phyloP scores from a whole-genome alignment of 2,888 invertebrate species.

The Drosophila barbarae region DNA sequence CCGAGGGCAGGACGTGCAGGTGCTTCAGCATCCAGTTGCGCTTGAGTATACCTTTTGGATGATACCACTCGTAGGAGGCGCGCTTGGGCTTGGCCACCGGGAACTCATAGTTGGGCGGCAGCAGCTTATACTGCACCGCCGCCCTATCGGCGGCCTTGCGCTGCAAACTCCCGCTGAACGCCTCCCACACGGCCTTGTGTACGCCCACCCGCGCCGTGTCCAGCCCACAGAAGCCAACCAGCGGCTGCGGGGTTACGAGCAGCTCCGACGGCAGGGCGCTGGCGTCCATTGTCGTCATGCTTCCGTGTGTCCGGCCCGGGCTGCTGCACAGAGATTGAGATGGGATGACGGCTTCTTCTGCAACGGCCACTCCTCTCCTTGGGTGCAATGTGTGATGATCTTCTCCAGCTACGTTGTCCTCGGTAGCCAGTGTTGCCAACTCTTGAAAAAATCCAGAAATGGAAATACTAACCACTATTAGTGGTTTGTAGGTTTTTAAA shows the following conservation, averaged over 20 bases:
- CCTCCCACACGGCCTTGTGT: slow-evolving; percentile 96
- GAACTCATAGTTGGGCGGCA: slow-evolving; percentile 91
- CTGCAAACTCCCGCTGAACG: slow-evolving; percentile 86
- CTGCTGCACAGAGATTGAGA: slow-evolving; percentile 13
- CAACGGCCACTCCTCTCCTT: slow-evolving; percentile 21
- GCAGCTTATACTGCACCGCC: slow-evolving; percentile 90
- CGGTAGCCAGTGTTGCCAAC: slow-evolving; percentile 7
- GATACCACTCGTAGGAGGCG: slow-evolving; percentile 96
- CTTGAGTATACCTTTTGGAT: slow-evolving; percentile 95
- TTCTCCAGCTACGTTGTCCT: slow-evolving; percentile 27
- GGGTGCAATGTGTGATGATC: slow-evolving; percentile 10
- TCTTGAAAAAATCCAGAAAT: too few relatives aligned
- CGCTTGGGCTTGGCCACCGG: slow-evolving; percentile 92
- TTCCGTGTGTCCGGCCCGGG: slow-evolving; percentile 25
- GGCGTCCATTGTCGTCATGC: slow-evolving; percentile 83
- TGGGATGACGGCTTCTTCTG: slow-evolving; percentile 22
- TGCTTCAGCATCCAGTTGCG: slow-evolving; percentile 97
- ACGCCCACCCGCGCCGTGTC: slow-evolving; percentile 91
- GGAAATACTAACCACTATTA: too few relatives aligned
- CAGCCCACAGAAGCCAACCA: slow-evolving; percentile 93
- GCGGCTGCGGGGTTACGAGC: slow-evolving; percentile 89
- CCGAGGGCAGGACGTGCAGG: slow-evolving; percentile 92
- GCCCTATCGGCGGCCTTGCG: slow-evolving; percentile 84
- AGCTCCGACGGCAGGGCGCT: slow-evolving; percentile 91
- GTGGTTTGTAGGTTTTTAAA: too few relatives aligned